Evolutionary conservation across 2,888 invertebrate species (phyloP).

Genomic region (Drosophila maculinotata): DNA sequence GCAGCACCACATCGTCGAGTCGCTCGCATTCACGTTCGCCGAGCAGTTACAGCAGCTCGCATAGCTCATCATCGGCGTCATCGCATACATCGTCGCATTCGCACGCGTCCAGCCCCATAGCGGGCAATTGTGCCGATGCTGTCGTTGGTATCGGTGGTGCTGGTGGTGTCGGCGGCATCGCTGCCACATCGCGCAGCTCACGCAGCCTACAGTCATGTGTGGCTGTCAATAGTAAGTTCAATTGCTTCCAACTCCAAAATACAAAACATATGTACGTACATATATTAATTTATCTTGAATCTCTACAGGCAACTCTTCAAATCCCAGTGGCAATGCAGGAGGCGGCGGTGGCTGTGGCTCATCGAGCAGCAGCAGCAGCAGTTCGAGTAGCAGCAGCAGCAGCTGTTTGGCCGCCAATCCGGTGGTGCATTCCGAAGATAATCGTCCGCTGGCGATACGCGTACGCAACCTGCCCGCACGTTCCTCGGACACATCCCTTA

Average conservation of each 20-base stretch:
- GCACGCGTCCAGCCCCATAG: constrained; percentile 84
- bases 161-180: constrained; percentile 22
- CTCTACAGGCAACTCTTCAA: constrained; percentile 74
- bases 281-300: too few relatives aligned
- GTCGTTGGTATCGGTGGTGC: constrained; percentile 56
- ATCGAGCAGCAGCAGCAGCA: constrained; percentile 72
- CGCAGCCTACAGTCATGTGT: constrained; percentile 85
- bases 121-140: constrained; percentile 82
- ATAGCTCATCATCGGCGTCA: constrained; percentile 83
- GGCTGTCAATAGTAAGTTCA: constrained; percentile 84
- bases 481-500: constrained; percentile 96
- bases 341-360: constrained; percentile 71
- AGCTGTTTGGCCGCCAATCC: constrained; percentile 81
- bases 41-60: constrained; percentile 85
- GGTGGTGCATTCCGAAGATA: constrained; percentile 86
- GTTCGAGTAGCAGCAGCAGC: constrained; percentile 77
- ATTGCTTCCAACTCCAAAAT: too few relatives aligned
- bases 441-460: constrained; percentile 94
- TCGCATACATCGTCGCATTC: constrained; percentile 83
- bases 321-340: constrained; percentile 78
- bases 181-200: constrained; percentile 64
- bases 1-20: constrained; percentile 86
- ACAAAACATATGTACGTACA: too few relatives aligned
- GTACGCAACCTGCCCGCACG: constrained; percentile 95
- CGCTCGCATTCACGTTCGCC: constrained; percentile 86